Base-by-base conservation (phyloP, 2,797 vertebrate species). In the Takifugu rubripes region DNA sequence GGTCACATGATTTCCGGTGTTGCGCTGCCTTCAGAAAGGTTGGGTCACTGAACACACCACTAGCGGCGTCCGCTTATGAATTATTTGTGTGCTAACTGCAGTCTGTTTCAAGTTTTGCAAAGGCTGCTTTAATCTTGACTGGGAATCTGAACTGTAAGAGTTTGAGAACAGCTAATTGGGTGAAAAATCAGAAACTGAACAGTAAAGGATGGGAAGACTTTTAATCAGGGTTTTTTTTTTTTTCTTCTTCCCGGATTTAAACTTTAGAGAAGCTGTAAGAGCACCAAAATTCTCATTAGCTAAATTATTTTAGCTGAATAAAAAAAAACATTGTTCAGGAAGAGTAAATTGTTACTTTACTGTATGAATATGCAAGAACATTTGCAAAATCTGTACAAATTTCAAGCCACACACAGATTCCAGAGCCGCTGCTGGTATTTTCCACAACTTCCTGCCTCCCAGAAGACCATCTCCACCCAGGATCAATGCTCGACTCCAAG, bases 401-500 rank as follows among this genome's bases (percentile, higher is more conserved):
- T 56, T 49, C 51, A 77, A 36, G 15, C 53, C 8, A 2, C n/a
- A 25, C 60, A 66, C 52, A 45, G 49, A 65, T 73, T 64, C 70
- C 56, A 26, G 15, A n/a, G 16, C 14, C 0, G 21, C 8, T 1
- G 4, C 74, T 74, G 70, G 72, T 66, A 70, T 76, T 83, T 21
- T 67, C 77, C 72, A 66, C 57, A 58, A 16, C 61, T 26, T 55
- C 59, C 50, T 7, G 15, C 62, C 78, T 81, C 83, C 62, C 55
- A 44, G 40, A 77, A 76, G 72, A 70, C 65, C 53, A 56, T 72
- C 45, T 76, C 64, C 52, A 62, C 44, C 51, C 62, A 65, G 79
- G 84, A 88, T 90, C 85, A 88, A 89, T 87, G 77, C 70, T 59
- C 3, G 62, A 70, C 75, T 63, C 44, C 71, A 67, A 85, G 84